phyloP scores from a whole-genome alignment of 1,140 invertebrate genomes.

The Philaenus spumarius region DNA sequence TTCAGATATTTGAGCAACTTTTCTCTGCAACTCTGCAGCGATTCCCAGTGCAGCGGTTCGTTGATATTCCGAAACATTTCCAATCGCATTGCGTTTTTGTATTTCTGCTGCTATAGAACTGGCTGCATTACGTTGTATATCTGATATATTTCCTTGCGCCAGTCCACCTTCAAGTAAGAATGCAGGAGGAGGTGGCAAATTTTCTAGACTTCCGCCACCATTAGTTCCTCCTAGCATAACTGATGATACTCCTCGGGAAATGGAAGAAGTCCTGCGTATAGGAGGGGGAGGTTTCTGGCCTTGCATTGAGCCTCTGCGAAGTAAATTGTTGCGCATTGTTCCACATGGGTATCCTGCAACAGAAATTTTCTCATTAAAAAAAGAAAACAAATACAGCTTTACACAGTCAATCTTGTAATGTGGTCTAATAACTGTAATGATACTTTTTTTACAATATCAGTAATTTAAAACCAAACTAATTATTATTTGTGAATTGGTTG shows the following conservation, averaged over 20 bases:
- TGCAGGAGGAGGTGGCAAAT: constrained; percentile 75
- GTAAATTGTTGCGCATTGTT: constrained; percentile 39
- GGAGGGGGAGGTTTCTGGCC: constrained; percentile 72
- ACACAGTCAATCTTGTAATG: no score
- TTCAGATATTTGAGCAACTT: constrained; percentile 13
- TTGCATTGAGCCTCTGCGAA: constrained; percentile 54
- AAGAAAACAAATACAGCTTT: not conserved
- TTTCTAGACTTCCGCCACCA: constrained; percentile 44
- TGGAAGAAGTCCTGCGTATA: constrained; percentile 76
- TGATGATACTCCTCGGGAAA: constrained; percentile 42
- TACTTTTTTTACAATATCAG: not conserved
- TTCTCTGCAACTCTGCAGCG: constrained; percentile 21
- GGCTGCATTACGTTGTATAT: constrained; percentile 19
- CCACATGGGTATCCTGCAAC: constrained; percentile 37
- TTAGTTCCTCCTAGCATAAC: constrained; percentile 29
- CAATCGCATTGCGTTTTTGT: constrained; percentile 20
- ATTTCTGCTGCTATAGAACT: constrained; percentile 25
- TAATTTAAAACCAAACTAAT: not conserved
- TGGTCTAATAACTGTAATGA: no score
- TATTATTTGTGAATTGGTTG: not conserved
- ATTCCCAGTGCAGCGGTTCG: constrained; percentile 17
- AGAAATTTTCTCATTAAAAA: constrained; percentile 1
- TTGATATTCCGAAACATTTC: constrained; percentile 19
- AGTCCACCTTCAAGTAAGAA: constrained; percentile 52
- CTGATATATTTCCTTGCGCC: constrained; percentile 1